These are phyloP conservation scores for Littorina saxatilis DNA, from an alignment of 1,140 invertebrate species.

Conservation along the genomic window DNA sequence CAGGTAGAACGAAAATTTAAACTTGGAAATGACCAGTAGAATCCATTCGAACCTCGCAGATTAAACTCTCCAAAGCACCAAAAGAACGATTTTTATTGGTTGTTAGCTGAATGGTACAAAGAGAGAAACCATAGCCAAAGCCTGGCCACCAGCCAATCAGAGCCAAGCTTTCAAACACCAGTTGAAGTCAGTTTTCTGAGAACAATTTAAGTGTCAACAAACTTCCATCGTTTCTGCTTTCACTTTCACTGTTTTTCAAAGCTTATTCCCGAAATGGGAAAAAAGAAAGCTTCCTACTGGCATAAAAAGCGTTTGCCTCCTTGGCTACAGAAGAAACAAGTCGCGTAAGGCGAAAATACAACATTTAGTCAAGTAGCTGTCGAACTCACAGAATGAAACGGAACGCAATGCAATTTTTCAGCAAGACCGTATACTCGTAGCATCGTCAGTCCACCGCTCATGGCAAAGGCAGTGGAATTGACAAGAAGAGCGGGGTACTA, in stretches of 20 bases:
- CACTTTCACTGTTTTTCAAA: not conserved
- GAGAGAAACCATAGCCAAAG: no score
- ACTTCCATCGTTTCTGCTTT: not conserved
- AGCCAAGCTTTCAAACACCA: not conserved
- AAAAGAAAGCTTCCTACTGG: not conserved
- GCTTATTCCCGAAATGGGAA: not conserved
- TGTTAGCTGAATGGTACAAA: not conserved
- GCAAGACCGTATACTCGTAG: no score
- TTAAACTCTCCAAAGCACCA: not conserved
- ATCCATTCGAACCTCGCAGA: not conserved
- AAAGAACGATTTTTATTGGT: not conserved
- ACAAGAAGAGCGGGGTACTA: no score
- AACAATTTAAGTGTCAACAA: no score
- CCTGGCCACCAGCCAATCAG: not conserved
- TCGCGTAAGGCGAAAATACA: no score
- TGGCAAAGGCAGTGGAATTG: no score
- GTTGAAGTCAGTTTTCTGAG: no score
- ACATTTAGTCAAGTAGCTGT: no score
- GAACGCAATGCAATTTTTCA: no score
- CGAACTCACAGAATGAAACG: no score
- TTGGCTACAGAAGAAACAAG: no score
- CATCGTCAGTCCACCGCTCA: no score
- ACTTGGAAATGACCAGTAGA: not conserved
- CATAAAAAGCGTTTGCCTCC: not conserved
- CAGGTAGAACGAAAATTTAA: not conserved